phyloP scores from a whole-genome alignment of 2,888 invertebrate species.

The Parapristionchus giblindavisi region DNA sequence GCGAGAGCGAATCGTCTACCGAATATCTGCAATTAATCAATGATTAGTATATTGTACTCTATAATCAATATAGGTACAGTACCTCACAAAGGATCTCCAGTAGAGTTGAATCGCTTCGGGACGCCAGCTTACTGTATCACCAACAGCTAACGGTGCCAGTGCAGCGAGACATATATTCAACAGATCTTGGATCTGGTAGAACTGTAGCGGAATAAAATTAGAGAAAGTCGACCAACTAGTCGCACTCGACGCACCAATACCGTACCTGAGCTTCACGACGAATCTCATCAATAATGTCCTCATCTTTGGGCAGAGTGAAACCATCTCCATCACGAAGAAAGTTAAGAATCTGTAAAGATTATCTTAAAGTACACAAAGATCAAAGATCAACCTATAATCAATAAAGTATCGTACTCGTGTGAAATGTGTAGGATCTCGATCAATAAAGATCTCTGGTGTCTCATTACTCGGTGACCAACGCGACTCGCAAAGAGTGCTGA shows the following conservation, averaged over 20 bases:
- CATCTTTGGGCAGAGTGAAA: constrained; percentile 53
- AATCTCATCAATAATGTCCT: constrained; percentile 55
- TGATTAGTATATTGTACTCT: neutral
- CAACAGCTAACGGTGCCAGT: constrained; percentile 42
- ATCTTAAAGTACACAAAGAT: neutral
- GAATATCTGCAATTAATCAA: constrained; percentile 19
- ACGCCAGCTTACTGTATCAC: constrained; percentile 55
- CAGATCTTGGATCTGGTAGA: constrained; percentile 55
- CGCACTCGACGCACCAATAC: neutral
- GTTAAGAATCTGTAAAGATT: constrained; percentile 50
- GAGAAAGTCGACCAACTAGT: neutral
- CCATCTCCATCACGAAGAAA: constrained; percentile 57
- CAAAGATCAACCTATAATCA: neutral
- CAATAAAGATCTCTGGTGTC: constrained; percentile 54
- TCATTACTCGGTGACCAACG: constrained; percentile 52
- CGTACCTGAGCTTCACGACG: constrained; percentile 58
- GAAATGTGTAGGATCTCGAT: constrained; percentile 61
- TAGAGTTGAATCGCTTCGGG: constrained; percentile 60
- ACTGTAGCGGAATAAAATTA: constrained; percentile 46
- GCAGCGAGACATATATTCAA: constrained; percentile 50
- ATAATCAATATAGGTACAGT: neutral
- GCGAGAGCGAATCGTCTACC: constrained; percentile 59
- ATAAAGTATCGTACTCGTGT: constrained; percentile 39
- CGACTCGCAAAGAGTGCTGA: constrained; percentile 56
- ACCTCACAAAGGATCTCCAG: constrained; percentile 59